A percentile compares a stretch with the other conserved stretches of the same genome.
phyloP scores from a whole-genome alignment of 2,888 invertebrate genomes.

The Euzophera pinguis region DNA sequence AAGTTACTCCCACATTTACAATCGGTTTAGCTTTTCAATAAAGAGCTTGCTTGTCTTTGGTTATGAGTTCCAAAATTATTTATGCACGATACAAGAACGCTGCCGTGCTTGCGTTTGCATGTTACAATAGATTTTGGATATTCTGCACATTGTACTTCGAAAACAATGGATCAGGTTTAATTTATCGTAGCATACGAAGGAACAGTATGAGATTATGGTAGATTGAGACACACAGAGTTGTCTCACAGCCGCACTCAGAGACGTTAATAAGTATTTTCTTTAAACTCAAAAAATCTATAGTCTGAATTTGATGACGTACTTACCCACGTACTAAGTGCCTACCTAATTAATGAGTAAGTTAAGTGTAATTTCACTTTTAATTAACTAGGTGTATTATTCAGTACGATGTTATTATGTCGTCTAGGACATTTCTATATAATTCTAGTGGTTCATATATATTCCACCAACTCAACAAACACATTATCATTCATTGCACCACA shows the following conservation, averaged over 20 bases:
- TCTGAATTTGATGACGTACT: too few species aligned
- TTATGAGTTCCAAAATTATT: constrained; percentile 43
- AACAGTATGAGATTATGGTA: too few species aligned
- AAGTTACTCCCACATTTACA: constrained; percentile 35
- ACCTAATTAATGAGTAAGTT: background rate
- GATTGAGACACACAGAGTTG: too few species aligned
- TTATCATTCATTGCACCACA: background rate
- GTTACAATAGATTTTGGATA: constrained; percentile 60
- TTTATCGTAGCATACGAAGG: background rate
- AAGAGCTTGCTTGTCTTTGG: constrained; percentile 46
- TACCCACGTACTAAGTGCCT: too few species aligned
- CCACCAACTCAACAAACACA: background rate
- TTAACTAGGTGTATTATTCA: too few species aligned
- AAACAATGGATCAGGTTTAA: constrained; percentile 46
- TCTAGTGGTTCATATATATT: background rate
- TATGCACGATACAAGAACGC: constrained; percentile 45
- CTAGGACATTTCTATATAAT: too few species aligned
- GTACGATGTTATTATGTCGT: too few species aligned
- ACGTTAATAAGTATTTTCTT: too few species aligned
- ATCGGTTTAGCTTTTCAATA: constrained; percentile 49
- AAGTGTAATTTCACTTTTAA: too few species aligned
- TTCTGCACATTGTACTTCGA: constrained; percentile 38
- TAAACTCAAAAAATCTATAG: too few species aligned
- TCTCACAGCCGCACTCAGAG: too few species aligned
- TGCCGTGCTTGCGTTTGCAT: constrained; percentile 21